Percentiles rank a stretch among this genome's conserved stretches.
These are phyloP conservation scores for Drosophila birchii DNA, from an alignment of 2,888 invertebrate genomes.

Conservation along the genomic window DNA sequence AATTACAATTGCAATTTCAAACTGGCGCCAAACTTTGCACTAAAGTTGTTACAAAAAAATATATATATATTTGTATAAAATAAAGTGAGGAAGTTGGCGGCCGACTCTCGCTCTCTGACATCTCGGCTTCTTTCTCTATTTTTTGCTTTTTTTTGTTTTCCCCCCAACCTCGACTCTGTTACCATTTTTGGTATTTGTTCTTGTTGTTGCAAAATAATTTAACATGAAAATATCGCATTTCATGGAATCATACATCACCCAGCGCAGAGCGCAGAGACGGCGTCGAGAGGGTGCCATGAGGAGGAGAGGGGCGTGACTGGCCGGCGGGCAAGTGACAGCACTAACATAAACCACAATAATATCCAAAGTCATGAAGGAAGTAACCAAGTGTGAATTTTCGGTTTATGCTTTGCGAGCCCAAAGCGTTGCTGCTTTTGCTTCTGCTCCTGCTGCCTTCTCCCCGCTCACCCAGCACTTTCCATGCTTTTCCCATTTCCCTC, in stretches of 20 bases:
- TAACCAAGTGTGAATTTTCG: conserved; percentile 79
- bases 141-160: conserved; percentile 1
- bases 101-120: conserved; percentile 42
- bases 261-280: conserved; percentile 12
- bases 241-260: conserved; percentile 78
- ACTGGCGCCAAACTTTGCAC: conserved; percentile 49
- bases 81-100: conserved; percentile 22
- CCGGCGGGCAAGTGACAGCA: conserved; percentile 71
- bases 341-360: conserved; percentile 80
- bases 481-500: conserved; percentile 9
- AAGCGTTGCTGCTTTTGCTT: conserved; percentile 36
- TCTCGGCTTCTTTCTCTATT: background rate
- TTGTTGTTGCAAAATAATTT: conserved; percentile 63
- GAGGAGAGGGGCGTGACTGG: conserved; percentile 27
- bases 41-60: conserved; percentile 24
- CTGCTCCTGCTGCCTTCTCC: background rate
- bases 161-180: background rate
- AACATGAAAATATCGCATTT: conserved; percentile 80
- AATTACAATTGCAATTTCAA: conserved; percentile 63
- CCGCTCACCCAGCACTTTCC: background rate
- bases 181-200: background rate
- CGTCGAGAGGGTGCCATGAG: no score
- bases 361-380: conserved; percentile 80
- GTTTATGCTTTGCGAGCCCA: conserved; percentile 72
- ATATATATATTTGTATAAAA: background rate